These are phyloP conservation scores for Plagodis dolabraria DNA, from an alignment of 2,888 invertebrate genomes.

Conservation along the genomic window DNA sequence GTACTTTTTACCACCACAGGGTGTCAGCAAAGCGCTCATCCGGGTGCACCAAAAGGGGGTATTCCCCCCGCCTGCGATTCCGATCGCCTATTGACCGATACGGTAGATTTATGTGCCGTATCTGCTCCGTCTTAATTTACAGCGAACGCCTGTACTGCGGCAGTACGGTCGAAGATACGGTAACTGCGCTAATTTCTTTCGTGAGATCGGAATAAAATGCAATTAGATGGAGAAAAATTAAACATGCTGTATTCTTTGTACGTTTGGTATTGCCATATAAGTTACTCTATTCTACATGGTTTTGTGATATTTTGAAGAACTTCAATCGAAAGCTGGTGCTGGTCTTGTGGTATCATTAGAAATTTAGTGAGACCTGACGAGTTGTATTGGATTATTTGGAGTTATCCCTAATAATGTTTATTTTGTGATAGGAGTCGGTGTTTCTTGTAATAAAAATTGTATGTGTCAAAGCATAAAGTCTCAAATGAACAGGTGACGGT, in stretches of 20 bases:
- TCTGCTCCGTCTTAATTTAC: slow-evolving; percentile 58
- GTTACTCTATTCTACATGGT: too few species aligned
- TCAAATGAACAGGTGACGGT: too few species aligned
- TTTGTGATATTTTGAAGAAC: too few species aligned
- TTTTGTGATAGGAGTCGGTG: too few species aligned
- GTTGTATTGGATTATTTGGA: too few species aligned
- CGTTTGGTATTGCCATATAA: too few species aligned
- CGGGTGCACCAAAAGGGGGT: slow-evolving; percentile 30
- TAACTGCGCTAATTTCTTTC: slow-evolving; percentile 33
- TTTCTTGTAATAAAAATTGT: too few species aligned
- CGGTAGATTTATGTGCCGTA: slow-evolving; percentile 58
- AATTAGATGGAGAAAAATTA: slow-evolving; percentile 9
- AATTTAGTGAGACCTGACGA: too few species aligned
- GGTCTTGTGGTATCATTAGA: too few species aligned
- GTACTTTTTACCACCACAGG: slow-evolving; percentile 29
- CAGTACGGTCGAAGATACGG: slow-evolving; percentile 27
- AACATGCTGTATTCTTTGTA: background rate
- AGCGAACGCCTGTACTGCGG: slow-evolving; percentile 23
- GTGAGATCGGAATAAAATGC: slow-evolving; percentile 10
- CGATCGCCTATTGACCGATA: slow-evolving; percentile 61
- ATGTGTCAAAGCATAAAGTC: too few species aligned
- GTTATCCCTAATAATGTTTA: too few species aligned
- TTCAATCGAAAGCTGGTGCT: too few species aligned
- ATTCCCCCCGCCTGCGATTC: slow-evolving; percentile 38
- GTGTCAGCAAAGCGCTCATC: slow-evolving; percentile 41